phyloP scores from a whole-genome alignment of 64 coral and sea anemone species.

The Pachyseris speciosa region DNA sequence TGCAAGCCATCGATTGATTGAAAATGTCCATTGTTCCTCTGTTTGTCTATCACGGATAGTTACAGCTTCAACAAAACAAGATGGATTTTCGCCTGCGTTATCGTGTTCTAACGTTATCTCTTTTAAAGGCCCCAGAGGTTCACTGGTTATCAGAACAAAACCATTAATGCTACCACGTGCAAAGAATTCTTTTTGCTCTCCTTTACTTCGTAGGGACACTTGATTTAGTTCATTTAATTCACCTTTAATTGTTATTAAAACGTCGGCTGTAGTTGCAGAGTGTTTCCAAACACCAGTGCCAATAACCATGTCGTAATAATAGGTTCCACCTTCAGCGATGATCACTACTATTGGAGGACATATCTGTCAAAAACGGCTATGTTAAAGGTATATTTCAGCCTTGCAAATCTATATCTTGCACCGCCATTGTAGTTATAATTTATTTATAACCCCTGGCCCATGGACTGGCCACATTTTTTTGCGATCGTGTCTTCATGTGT shows the following conservation, averaged over 20 bases:
- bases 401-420: no score
- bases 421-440: no score
- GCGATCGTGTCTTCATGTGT: no score
- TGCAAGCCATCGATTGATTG: constrained; percentile 71
- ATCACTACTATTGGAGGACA: not conserved
- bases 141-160: constrained; percentile 30
- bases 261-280: constrained; percentile 39
- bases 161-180: constrained; percentile 52
- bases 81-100: constrained; percentile 51
- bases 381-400: not conserved
- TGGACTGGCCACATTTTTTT: no score
- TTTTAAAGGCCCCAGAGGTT: constrained; percentile 34
- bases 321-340: not conserved
- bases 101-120: constrained; percentile 66
- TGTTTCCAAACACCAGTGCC: constrained; percentile 53
- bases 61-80: constrained; percentile 62
- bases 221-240: constrained; percentile 7
- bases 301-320: constrained; percentile 49
- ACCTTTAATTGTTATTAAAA: constrained; percentile 23
- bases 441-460: no score
- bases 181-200: constrained; percentile 10
- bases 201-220: constrained; percentile 8
- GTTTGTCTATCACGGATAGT: constrained; percentile 42
- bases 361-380: not conserved
- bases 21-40: constrained; percentile 31